Evolutionary conservation across 2,113 vertebrate species (phyloP), one percentile per base, ranked within the genome.

Genomic region (Gasterosteus aculeatus): DNA sequence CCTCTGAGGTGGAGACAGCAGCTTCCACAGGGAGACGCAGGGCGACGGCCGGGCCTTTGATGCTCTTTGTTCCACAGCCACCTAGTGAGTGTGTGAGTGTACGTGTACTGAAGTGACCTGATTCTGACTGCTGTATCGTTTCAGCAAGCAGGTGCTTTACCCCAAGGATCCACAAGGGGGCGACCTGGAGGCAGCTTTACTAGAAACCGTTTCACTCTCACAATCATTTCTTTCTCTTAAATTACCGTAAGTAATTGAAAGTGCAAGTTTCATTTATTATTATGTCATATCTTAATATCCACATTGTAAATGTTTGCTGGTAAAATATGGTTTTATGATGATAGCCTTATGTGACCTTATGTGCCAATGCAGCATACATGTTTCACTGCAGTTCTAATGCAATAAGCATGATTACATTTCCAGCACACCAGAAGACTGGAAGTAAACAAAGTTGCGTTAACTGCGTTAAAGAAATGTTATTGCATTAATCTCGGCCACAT

Each of bases 161-260:
- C 39, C 46, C 47, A 42, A 4, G 69, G 3, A 54, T 72, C 86
- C 92, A 88, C 90, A 65, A 84, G 92, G 79, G 84, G 90, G 86
- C 82, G 62, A 15, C 35, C 22, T 49, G 72, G 15, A 78, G 66
- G 46, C 57, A 60, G 41, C 59, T 68, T 69, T 29, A n/a, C 39
- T 7, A 22, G 18, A 19, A 59, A 59, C 42, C 62, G 8, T 33
- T 41, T 42, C n/a, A 53, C 35, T 38, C 33, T 10, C 22, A 26
- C 22, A 26, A 26, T 26, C 22, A 26, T 26, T 26, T 26, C 22
- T 26, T 26, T 1, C 3, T 22, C 3, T 22, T 16, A 3, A 44
- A 56, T 49, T 41, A 42, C n/a, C 31, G 3, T 19, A 42, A 61
- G 29, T 14, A n/a, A 38, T 38, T 70, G 29, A 38, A 10, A 47